Percentiles rank a stretch among this genome's conserved stretches.
phyloP scores from a whole-genome alignment of 2,113 vertebrate species.

The Ochotona princeps region DNA sequence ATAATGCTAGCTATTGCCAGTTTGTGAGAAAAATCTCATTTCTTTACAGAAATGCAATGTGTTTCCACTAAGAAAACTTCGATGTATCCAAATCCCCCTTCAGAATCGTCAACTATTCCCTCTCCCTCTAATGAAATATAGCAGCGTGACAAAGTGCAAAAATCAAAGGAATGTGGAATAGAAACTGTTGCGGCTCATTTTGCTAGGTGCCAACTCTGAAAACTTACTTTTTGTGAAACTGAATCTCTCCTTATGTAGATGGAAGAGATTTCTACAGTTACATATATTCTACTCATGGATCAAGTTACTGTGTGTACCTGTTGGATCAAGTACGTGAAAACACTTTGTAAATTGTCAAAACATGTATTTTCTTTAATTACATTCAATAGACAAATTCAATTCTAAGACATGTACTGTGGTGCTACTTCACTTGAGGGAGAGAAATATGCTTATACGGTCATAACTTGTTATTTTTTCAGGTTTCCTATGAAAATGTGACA shows the following conservation, averaged over 20 bases:
- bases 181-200: not conserved
- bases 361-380: slow-evolving; percentile 5
- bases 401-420: not conserved
- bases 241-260: not conserved
- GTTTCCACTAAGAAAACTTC: not conserved
- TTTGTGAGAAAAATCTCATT: slow-evolving; percentile 20
- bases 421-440: not conserved
- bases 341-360: slow-evolving; percentile 1
- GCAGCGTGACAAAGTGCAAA: not conserved
- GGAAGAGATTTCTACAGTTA: not conserved
- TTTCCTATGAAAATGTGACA: not conserved
- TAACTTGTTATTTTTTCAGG: not conserved
- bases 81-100: not conserved
- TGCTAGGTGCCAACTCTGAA: not conserved
- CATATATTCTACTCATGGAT: not conserved
- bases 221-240: not conserved
- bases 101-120: not conserved
- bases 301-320: not conserved
- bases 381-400: slow-evolving; percentile 15
- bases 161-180: not conserved
- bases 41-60: not conserved
- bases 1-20: not conserved
- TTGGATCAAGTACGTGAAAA: not conserved
- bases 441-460: not conserved
- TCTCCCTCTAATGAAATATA: not conserved